Base-by-base conservation (phyloP, 1,140 invertebrate genomes). In the Zaprionus camerounensis region DNA sequence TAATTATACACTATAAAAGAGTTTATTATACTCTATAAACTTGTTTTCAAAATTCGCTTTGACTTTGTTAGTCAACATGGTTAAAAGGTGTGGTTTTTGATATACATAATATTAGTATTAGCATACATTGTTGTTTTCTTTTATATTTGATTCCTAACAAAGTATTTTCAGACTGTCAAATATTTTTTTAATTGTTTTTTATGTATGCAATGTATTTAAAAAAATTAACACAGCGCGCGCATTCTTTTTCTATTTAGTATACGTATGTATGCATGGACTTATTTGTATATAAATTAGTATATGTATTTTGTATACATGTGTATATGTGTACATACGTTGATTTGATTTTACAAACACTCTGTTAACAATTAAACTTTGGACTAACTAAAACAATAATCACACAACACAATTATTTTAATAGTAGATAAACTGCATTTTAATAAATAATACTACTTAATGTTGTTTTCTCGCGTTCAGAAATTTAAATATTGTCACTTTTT, bases 401-500 rank as follows among this genome's bases (percentile, higher is more conserved):
- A 51, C 46, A 51, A 13, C 46, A 51, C 20, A 51, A 24, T 24
- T 22, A 51, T 4, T 4, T 51, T 24, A 24, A 51, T 24, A 22
- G 5, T 51, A 51, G 20, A 51, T 22, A 13, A 20, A 22, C 9
- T 11, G 20, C 20, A 22, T 51, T 51, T 22, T 51, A 20, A 24
- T 51, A 13, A 46, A 51, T 51, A 51, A 24, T 22, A 24, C 46
- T 51, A 24, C 46, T 46, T 17, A 46, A 46, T 46, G 41, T n/a
- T 51, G 46, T 24, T 51, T 51, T 22, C 46, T 22, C 46, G 46
- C 46, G 46, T 51, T 24, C 46, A 51, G 22, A 51, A 51, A 51
- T 51, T 51, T 51, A 51, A 51, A 51, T 51, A 51, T 51, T 51
- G 46, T 51, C 46, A 51, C 17, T 51, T 22, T 51, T 51, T 24